Percentiles rank a stretch among this genome's conserved stretches.
Evolutionary conservation across 2,797 vertebrate genomes (phyloP).

Genomic region (Oreochromis grahami): DNA sequence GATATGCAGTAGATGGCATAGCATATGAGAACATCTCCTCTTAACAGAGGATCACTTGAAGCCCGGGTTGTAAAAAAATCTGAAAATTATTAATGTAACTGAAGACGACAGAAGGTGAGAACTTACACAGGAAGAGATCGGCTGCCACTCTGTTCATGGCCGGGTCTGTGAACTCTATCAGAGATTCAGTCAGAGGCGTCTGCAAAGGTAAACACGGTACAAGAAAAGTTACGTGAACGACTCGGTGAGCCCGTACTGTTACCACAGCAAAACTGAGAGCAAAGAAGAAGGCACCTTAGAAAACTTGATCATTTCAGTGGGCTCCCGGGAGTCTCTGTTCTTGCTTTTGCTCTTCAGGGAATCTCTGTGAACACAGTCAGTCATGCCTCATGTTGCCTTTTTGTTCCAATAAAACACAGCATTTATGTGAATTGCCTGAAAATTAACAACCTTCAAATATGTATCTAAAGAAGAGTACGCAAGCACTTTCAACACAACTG

Average conservation of each 20-base stretch:
- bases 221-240: not conserved
- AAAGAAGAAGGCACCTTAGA: constrained; percentile 77
- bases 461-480: not conserved
- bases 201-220: constrained; percentile 38
- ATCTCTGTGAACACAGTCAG: constrained; percentile 43
- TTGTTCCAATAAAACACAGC: not conserved
- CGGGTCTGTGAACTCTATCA: constrained; percentile 88
- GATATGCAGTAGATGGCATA: not conserved
- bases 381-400: not conserved
- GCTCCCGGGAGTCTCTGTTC: constrained; percentile 60
- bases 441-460: not conserved
- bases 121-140: constrained; percentile 89
- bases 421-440: not conserved
- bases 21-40: not conserved
- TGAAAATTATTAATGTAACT: not conserved
- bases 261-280: not conserved
- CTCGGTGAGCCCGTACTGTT: not conserved
- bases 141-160: constrained; percentile 85
- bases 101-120: not conserved
- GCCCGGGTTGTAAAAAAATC: not conserved
- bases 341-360: constrained; percentile 59
- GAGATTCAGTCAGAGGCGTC: constrained; percentile 87
- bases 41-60: not conserved
- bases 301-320: constrained; percentile 83
- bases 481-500: not conserved